A percentile compares a stretch with the other conserved stretches of the same genome.
Conservation (phyloP, 2,888 invertebrate species). For the Pollenia labialis region DNA sequence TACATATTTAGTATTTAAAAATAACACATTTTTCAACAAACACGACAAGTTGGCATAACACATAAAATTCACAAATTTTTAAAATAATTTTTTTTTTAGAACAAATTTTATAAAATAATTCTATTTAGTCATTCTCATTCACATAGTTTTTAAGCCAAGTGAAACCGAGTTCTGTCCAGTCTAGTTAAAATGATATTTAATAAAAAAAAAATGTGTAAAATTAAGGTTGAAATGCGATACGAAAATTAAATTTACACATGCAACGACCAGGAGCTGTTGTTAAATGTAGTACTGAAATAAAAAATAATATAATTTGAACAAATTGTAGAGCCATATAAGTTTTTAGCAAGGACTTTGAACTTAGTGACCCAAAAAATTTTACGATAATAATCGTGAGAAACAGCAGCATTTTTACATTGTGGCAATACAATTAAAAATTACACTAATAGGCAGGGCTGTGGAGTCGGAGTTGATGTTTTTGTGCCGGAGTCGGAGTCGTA, state of each 20-base stretch:
- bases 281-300: too few relatives aligned
- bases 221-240: slow-evolving; percentile 29
- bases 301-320: too few relatives aligned
- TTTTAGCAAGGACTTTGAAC: too few relatives aligned
- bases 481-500: too few relatives aligned
- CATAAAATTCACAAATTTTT: background rate
- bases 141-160: background rate
- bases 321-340: too few relatives aligned
- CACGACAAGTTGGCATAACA: background rate
- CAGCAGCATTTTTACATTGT: too few relatives aligned
- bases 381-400: too few relatives aligned
- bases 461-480: too few relatives aligned
- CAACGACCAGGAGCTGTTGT: background rate
- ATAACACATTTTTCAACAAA: background rate
- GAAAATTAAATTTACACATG: slow-evolving; percentile 16
- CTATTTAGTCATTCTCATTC: background rate
- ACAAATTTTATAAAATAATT: background rate
- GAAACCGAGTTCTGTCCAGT: background rate
- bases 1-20: background rate
- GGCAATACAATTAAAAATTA: too few relatives aligned
- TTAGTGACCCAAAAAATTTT: too few relatives aligned
- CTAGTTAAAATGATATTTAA: background rate
- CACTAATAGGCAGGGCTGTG: too few relatives aligned
- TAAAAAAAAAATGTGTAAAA: background rate
- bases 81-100: background rate